Evolutionary conservation across 2,888 invertebrate species (phyloP), one percentile per base, ranked within the genome.

Genomic region (Shargacucullia verbasci): DNA sequence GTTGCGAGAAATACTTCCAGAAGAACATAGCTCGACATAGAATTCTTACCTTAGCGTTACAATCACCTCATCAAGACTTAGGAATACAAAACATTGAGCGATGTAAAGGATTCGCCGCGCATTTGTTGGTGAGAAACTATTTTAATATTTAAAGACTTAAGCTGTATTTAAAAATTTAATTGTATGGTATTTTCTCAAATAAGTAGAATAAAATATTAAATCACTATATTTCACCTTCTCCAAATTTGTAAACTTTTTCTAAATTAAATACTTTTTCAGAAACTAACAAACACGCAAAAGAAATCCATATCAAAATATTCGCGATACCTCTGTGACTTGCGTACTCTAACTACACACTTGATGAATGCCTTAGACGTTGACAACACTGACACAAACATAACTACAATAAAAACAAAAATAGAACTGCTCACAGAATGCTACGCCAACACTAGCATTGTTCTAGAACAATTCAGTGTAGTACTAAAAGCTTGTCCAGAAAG

Each of bases 91-190:
- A 97, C 76, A 95, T 97, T 46, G 98, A 98, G 76, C 95, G 98
- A 47, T 97, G 98, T 78, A 96, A 96, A 85, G 99, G 99, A 43
- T 98, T 97, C 83, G 95, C 97, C 0, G 95, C 96, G 13, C 97
- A 98, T 78, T 89, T 99, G 38, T 94, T 97, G 94, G 95, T 96
- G 88, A 88, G 82, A 67, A 12, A 6, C 4, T 27, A 33, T 15
- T n/a, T 0, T 41, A 11, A 2, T 13, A 7, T 3, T 11, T 31
- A 15, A 25, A 25, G 7, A n/a, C n/a, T 11, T 33, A 33, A n/a
- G 10, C n/a, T n/a, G n/a, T n/a, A n/a, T n/a, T n/a, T n/a, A n/a
- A n/a, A n/a, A n/a, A n/a, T n/a, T n/a, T 29, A 6, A 29, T 29
- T 7, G 7, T 29, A 29, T 29, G 1, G 4, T 29, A 9, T 29